Percentiles rank a stretch among this genome's conserved stretches.
Conservation (phyloP, 2,888 invertebrate genomes). For the Icerya purchasi region DNA sequence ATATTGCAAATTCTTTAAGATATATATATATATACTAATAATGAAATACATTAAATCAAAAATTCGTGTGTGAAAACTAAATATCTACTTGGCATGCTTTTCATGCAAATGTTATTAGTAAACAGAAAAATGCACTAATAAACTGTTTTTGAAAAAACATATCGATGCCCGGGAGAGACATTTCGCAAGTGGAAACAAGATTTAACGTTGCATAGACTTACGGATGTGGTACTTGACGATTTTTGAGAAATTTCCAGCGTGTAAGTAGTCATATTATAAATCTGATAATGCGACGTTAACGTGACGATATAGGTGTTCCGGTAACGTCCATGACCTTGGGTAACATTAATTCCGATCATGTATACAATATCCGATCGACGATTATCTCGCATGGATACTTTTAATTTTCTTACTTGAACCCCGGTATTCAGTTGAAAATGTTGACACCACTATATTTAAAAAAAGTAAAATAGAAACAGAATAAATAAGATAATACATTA, state of each 20-base stretch:
- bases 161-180: too few species aligned
- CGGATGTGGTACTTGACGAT: constrained; percentile 51
- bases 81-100: too few species aligned
- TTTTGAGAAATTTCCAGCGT: constrained; percentile 74
- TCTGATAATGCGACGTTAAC: constrained; percentile 74
- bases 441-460: constrained; percentile 32
- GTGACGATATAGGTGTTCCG: constrained; percentile 78
- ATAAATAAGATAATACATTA: too few species aligned
- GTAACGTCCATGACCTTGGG: constrained; percentile 72
- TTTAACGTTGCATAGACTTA: too few species aligned
- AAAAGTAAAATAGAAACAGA: constrained; percentile 1
- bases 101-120: too few species aligned
- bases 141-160: too few species aligned
- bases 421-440: constrained; percentile 68
- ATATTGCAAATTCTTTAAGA: too few species aligned
- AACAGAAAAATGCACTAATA: too few species aligned
- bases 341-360: constrained; percentile 71
- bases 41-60: too few species aligned
- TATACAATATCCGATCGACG: constrained; percentile 45
- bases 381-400: constrained; percentile 35
- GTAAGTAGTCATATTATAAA: constrained; percentile 63
- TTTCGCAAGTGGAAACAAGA: too few species aligned
- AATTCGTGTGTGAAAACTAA: too few species aligned
- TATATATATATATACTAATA: too few species aligned
- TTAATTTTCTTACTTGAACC: constrained; percentile 42